These are phyloP conservation scores for Hippoglossus hippoglossus DNA, from an alignment of 2,797 vertebrate species.

Conservation along the genomic window DNA sequence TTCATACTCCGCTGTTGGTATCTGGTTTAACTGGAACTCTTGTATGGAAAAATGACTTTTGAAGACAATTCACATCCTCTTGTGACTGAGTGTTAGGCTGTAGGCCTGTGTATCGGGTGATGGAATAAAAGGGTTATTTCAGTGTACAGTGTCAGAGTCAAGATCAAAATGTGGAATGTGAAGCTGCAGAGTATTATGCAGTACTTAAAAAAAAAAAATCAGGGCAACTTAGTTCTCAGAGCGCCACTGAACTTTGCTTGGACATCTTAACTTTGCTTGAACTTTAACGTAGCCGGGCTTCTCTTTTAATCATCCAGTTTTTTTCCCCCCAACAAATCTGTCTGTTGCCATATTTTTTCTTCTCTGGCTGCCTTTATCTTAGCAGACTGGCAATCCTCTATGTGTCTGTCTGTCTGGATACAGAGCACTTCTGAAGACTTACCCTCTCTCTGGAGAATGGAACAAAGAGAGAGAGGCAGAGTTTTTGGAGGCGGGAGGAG, in stretches of 20 bases:
- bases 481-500: not conserved
- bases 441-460: constrained; percentile 11
- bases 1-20: constrained; percentile 18
- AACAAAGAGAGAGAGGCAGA: constrained; percentile 1
- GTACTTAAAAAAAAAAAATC: not conserved
- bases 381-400: constrained; percentile 30
- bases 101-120: too few relatives aligned
- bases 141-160: not conserved
- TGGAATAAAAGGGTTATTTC: not conserved
- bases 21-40: constrained; percentile 9
- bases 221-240: constrained; percentile 13
- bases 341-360: constrained; percentile 21
- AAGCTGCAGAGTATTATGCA: not conserved
- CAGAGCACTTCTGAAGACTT: constrained; percentile 50
- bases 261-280: constrained; percentile 47
- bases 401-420: constrained; percentile 40
- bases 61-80: not conserved
- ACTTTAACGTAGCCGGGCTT: constrained; percentile 25
- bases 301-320: constrained; percentile 38
- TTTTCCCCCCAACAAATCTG: constrained; percentile 19
- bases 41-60: not conserved
- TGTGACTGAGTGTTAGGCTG: not conserved
- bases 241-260: constrained; percentile 35
- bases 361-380: constrained; percentile 37
- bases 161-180: not conserved